Conservation (phyloP, 2,797 vertebrate genomes). For the Chiropotes sagulatus region DNA sequence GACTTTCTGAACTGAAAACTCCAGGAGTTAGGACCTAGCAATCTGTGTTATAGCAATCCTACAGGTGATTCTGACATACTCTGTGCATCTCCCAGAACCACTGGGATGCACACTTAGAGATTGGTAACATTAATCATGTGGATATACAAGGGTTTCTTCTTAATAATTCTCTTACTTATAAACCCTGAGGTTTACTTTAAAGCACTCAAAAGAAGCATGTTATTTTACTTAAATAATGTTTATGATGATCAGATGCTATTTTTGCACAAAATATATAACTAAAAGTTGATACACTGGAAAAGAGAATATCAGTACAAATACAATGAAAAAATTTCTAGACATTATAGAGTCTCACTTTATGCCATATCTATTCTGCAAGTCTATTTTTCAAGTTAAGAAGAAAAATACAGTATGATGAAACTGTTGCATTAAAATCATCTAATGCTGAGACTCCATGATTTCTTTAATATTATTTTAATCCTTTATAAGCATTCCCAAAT, state of each 20-base stretch:
- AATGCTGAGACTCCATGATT: background rate
- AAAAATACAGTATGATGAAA: background rate
- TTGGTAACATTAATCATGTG: background rate
- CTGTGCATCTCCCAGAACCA: background rate
- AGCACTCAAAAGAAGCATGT: background rate
- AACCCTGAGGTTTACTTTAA: background rate
- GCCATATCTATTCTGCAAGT: background rate
- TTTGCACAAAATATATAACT: conserved; percentile 4
- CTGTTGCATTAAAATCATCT: background rate
- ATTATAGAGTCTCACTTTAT: background rate
- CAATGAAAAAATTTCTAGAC: conserved; percentile 12
- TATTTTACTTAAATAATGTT: background rate
- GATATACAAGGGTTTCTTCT: background rate
- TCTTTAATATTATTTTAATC: background rate
- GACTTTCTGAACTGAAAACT: background rate
- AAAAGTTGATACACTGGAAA: background rate
- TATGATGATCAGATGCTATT: background rate
- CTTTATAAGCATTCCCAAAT: background rate
- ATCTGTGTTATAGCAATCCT: background rate
- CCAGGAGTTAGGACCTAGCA: background rate
- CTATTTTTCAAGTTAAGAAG: conserved; percentile 24
- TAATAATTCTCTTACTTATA: background rate
- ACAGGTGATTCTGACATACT: background rate
- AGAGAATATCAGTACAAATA: background rate
- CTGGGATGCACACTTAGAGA: background rate